Evolutionary conservation across 30 jellyfish, hydroid and myxozoan species (phyloP), one percentile per base, ranked within the genome.

Genomic region (Pelagia noctiluca): DNA sequence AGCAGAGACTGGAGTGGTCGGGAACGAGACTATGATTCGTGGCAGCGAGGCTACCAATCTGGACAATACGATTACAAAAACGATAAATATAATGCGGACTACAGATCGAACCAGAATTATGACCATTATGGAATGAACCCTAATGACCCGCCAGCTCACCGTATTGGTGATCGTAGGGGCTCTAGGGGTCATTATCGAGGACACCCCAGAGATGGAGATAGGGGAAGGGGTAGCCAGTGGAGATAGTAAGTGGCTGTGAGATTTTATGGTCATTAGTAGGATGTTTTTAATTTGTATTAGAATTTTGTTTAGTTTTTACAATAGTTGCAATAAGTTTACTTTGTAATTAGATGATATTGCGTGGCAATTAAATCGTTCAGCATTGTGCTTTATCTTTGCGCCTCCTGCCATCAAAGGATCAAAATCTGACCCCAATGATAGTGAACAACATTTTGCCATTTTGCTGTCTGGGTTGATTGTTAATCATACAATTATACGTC

Each of bases 221-320:
- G 90, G 47, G 84, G 83, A 35, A 75, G 83, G 21, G 54, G 90
- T 21, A 36, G 28, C 57, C 62, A 80, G 28, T 68, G 82, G 63
- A 64, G 90, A 50, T 80, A 80, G 83, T 66, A 3, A 52, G 16
- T 19, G 7, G 57, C 57, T 42, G 8, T 42, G 8, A 5, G 57
- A 42, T 42, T 42, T 42, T 42, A 42, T 8, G 16, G 16, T 42
- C 57, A 16, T 8, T 42, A n/a, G 57, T 42, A 42, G 57, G 16
- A 16, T 5, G 16, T 5, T 42, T 42, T 42, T 42, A 5, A 42
- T 42, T 42, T 42, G 57, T 42, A 42, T 42, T 42, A 42, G 16
- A 42, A 8, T 42, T 42, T 5, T 42, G 8, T 42, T 42, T 42
- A 42, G 57, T 42, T 42, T 29, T 42, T n/a, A n/a, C n/a, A n/a